Conservation (phyloP, 2,797 vertebrate genomes). For the Strix occidentalis region DNA sequence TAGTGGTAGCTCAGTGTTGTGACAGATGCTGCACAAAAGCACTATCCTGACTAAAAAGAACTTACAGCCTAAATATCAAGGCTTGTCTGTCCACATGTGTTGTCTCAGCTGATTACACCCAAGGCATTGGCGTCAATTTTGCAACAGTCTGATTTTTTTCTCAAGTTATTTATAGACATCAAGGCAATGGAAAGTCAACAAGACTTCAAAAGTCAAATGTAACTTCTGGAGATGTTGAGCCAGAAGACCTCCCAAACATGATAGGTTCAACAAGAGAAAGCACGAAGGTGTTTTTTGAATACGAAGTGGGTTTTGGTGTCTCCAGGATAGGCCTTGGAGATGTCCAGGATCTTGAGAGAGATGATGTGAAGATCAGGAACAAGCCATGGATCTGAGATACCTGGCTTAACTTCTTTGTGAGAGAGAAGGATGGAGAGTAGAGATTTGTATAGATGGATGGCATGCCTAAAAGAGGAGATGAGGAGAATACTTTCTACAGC, state of each 20-base stretch:
- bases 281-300: neutral
- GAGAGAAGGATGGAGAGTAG: neutral
- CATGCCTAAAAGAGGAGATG: neutral
- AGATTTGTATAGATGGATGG: neutral
- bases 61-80: neutral
- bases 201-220: neutral
- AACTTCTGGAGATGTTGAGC: neutral
- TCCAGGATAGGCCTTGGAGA: neutral
- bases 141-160: neutral
- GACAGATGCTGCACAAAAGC: neutral
- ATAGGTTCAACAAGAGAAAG: neutral
- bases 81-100: neutral
- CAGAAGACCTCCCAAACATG: neutral
- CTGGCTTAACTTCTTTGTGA: neutral
- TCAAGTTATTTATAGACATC: neutral
- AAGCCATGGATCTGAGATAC: neutral
- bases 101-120: neutral
- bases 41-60: neutral
- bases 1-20: neutral
- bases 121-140: neutral
- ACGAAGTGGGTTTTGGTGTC: neutral
- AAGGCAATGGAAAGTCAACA: neutral
- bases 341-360: neutral
- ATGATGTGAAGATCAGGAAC: neutral
- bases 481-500: neutral